phyloP scores from a whole-genome alignment of 92 coral and sea anemone genomes.

The Epizoanthus rinbou region DNA sequence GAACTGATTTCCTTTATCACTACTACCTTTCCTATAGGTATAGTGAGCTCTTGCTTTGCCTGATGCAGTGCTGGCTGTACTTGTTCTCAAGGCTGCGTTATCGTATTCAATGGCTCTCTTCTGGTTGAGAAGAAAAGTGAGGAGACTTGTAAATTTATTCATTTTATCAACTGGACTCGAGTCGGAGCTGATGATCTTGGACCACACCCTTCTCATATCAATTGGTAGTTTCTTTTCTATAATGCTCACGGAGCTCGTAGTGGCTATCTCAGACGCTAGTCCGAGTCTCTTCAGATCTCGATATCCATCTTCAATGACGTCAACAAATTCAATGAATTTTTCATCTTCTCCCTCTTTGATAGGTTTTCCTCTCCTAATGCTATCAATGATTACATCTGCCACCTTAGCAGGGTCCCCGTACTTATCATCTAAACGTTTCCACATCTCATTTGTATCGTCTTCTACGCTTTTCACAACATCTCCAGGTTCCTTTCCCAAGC shows the following conservation, averaged over 20 bases:
- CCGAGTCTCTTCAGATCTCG: conserved; percentile 63
- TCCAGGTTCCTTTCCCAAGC: conserved; percentile 48
- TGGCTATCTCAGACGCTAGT: conserved; percentile 63
- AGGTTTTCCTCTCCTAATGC: conserved; percentile 23
- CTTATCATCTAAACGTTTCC: conserved; percentile 60
- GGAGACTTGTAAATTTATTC: conserved; percentile 57
- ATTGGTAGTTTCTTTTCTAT: conserved; percentile 56
- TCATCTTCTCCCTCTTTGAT: conserved; percentile 63
- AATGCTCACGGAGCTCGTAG: conserved; percentile 71
- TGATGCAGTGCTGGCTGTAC: not conserved
- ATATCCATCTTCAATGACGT: conserved; percentile 56
- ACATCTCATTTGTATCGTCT: conserved; percentile 55
- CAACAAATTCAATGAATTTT: conserved; percentile 51
- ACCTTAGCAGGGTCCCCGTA: conserved; percentile 70
- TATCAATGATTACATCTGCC: conserved; percentile 51
- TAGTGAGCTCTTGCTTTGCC: conserved; percentile 4
- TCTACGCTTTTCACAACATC: conserved; percentile 53
- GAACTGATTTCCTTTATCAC: not conserved
- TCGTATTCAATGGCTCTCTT: conserved; percentile 60
- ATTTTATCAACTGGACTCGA: conserved; percentile 49
- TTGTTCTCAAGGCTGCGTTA: conserved; percentile 6
- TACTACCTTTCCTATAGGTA: not conserved
- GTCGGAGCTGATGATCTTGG: conserved; percentile 45
- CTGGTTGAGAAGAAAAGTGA: conserved; percentile 48
- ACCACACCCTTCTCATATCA: conserved; percentile 55